Evolutionary conservation across 2,888 invertebrate genomes (phyloP), one percentile per base, ranked within the genome.

Genomic region (Mimumesa dahlbomi): DNA sequence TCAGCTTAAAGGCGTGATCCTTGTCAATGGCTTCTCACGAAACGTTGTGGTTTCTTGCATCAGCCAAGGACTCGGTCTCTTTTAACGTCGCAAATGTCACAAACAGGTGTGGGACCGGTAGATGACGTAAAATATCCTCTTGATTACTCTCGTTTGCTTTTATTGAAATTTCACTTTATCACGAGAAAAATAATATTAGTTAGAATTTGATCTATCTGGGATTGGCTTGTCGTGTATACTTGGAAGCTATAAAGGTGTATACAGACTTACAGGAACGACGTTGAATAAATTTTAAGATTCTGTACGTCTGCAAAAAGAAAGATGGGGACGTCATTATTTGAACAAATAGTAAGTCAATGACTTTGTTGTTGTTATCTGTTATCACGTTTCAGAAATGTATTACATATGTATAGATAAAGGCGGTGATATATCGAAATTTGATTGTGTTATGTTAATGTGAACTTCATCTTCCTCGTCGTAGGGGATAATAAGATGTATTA

Each of bases 101-200:
- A 79, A 79, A 78, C 85, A 84, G 84, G 85, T 85, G 83, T 71
- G 83, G 81, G 87, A 88, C 87, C 86, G 85, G 87, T 88, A 86
- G 81, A 88, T 89, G 88, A 89, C 75, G 88, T 83, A 89, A 89
- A 87, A 81, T 82, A 62, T 73, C 75, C 72, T 81, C 81, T 45
- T 48, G 81, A 87, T 87, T 86, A 83, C 76, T 61, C 65, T 67
- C 38, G 5, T 48, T 61, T 46, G 59, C n/a, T 49, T 75, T 61
- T 62, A 53, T 59, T 64, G 34, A 74, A 73, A 75, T 73, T 73
- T 40, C 36, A 61, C 18, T 66, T 40, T 19, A 7, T 31, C 18
- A 31, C 31, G 29, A 13, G 40, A 59, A 56, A 46, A n/a, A 34
- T 34, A 11, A 11, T 11, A 34, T 34, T 40, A 14, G 40, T 40